These are phyloP conservation scores for Anguilla anguilla DNA, from an alignment of 2,797 vertebrate species.

Conservation along the genomic window DNA sequence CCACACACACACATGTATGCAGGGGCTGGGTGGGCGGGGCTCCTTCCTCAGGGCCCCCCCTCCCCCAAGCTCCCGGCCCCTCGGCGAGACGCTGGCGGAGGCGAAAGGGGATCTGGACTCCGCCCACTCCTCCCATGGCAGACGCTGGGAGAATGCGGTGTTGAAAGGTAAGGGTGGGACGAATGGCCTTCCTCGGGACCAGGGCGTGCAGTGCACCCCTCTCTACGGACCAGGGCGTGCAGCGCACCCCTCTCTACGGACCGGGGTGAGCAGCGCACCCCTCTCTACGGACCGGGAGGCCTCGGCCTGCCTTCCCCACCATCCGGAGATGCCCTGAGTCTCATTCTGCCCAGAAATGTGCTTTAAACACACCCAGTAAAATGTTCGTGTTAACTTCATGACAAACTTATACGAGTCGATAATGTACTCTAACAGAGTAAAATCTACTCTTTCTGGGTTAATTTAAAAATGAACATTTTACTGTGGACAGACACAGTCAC, in stretches of 20 bases:
- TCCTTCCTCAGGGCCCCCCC: neutral
- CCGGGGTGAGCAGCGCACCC: slow-evolving; percentile 29
- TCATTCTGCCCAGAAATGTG: too few species aligned
- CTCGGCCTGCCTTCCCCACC: too few species aligned
- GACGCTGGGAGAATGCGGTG: slow-evolving; percentile 50
- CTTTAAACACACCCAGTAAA: neutral
- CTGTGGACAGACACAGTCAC: neutral
- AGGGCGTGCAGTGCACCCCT: too few species aligned
- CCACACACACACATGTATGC: too few species aligned
- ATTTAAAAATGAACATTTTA: too few species aligned
- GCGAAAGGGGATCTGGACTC: slow-evolving; percentile 45
- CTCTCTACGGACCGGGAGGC: too few species aligned
- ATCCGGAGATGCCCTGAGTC: too few species aligned
- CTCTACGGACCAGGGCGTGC: slow-evolving; percentile 19
- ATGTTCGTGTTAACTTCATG: neutral
- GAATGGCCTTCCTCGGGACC: slow-evolving; percentile 42
- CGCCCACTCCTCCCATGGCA: slow-evolving; percentile 43
- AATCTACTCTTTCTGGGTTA: too few species aligned
- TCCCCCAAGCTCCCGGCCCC: neutral
- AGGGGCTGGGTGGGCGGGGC: too few species aligned
- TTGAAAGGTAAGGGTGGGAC: slow-evolving; percentile 48
- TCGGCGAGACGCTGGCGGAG: slow-evolving; percentile 23
- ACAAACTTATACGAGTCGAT: neutral
- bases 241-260: slow-evolving; percentile 24
- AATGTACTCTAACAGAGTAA: too few species aligned